Conservation (phyloP, 2,888 invertebrate genomes). For the Gnatocerus cornutus region DNA sequence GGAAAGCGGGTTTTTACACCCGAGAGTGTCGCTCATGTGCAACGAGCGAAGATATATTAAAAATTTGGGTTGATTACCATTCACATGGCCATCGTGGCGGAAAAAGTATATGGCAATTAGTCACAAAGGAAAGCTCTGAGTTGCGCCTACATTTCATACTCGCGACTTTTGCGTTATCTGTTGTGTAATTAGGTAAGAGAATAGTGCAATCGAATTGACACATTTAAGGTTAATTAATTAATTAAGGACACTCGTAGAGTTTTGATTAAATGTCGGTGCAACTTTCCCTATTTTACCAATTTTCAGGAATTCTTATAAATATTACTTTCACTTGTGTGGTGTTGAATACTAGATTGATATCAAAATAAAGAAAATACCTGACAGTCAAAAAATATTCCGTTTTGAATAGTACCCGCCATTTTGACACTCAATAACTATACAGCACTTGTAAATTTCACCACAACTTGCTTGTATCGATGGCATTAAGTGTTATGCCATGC, state of each 20-base stretch:
- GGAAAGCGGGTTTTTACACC: background rate
- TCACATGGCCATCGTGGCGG: constrained; percentile 1
- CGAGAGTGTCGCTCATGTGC: too few relatives aligned
- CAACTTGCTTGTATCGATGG: background rate
- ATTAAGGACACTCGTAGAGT: background rate
- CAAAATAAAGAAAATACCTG: background rate
- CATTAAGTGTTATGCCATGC: constrained; percentile 12
- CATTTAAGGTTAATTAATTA: background rate
- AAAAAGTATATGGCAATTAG: background rate
- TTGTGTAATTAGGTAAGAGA: background rate
- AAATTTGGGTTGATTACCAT: background rate
- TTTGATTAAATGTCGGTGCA: background rate
- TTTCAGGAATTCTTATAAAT: background rate
- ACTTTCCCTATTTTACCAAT: background rate
- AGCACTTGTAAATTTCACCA: constrained; percentile 11
- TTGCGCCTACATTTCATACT: background rate
- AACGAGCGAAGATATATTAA: too few relatives aligned
- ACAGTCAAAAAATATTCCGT: background rate
- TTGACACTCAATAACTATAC: background rate
- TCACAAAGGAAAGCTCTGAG: background rate
- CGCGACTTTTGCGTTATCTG: background rate
- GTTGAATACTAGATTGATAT: too few relatives aligned
- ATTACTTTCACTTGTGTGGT: background rate
- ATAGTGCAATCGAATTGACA: background rate
- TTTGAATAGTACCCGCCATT: constrained; percentile 1